Evolutionary conservation across 2,797 vertebrate species (phyloP), one percentile per base, ranked within the genome.

Genomic region (Otolemur crassicaudatus): DNA sequence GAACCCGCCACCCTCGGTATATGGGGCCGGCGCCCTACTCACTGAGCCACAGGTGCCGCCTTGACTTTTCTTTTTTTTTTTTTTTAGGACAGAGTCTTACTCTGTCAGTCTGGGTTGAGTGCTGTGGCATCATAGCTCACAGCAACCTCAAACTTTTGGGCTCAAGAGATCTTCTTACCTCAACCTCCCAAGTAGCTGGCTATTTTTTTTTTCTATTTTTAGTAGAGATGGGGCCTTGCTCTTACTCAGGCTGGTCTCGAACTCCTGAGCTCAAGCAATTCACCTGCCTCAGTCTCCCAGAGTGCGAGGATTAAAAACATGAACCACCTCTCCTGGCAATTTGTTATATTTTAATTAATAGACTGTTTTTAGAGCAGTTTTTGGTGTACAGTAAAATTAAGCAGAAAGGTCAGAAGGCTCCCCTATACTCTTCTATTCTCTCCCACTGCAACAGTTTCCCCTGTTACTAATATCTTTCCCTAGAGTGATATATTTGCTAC

Each of bases 331-430:
- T 40, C 70, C 70, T 2, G 6, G 70, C 23, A 25, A 87, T 87
- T 81, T 25, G 73, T 63, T 49, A 43, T 29, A 63, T 73, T 90
- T 61, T 70, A 61, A 90, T 79, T 60, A 40, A 53, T 83, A 84
- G 12, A n/a, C 34, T 58, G 27, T 69, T 67, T 81, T 75, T 81
- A 87, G 23, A 81, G 34, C 13, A 75, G 31, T 31, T 73, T 87
- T 69, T 60, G 25, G 31, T 34, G 75, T 75, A 87, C 14, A 86
- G 58, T 49, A 81, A 76, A 43, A 73, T 46, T 73, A 20, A 82
- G 25, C 76, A 67, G 84, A 60, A 83, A 40, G n/a, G 49, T 34
- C 88, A 25, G 56, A 70, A 40, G 65, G 22, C 20, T 77, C 31
- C 46, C 46, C n/a, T 76, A 25, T 9, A 53, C 14, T 7, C 58